A percentile compares a stretch with the other conserved stretches of the same genome.
Conservation (phyloP, 2,113 vertebrate genomes). For the Myodes glareolus region DNA sequence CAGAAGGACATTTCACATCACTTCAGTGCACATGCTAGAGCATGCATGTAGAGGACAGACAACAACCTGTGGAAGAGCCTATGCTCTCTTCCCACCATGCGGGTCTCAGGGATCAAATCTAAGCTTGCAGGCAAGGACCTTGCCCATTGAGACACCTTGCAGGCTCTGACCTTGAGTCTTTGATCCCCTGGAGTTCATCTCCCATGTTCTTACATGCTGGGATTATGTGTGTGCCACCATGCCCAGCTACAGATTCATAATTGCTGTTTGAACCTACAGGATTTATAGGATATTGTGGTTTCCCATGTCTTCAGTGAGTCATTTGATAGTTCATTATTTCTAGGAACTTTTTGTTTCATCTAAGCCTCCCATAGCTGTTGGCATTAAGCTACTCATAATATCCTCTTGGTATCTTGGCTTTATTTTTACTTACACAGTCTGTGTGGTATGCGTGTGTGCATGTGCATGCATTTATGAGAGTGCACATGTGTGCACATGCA, state of each 20-base stretch:
- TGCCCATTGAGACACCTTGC: background rate
- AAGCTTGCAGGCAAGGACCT: background rate
- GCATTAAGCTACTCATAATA: slow-evolving; percentile 39
- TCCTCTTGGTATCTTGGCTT: slow-evolving; percentile 21
- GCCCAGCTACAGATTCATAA: background rate
- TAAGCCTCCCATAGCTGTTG: slow-evolving; percentile 31
- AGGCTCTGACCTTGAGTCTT: background rate
- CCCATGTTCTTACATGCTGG: background rate
- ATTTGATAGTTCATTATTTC: slow-evolving; percentile 46
- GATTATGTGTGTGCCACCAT: background rate
- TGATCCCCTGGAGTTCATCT: background rate
- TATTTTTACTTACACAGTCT: background rate
- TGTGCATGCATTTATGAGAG: background rate
- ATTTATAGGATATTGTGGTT: slow-evolving; percentile 28
- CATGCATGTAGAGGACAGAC: no score
- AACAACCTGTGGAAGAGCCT: background rate
- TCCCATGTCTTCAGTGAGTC: slow-evolving; percentile 54
- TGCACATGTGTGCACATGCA: background rate
- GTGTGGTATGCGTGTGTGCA: background rate
- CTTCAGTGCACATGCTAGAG: no score
- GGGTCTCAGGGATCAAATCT: background rate
- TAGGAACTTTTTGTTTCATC: slow-evolving; percentile 44
- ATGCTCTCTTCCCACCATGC: background rate
- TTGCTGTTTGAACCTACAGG: background rate
- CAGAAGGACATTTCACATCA: no score